Percentiles rank a stretch among this genome's conserved stretches.
Conservation (phyloP, 2,888 invertebrate species). For the Ashinkailepas kermadecensis region DNA sequence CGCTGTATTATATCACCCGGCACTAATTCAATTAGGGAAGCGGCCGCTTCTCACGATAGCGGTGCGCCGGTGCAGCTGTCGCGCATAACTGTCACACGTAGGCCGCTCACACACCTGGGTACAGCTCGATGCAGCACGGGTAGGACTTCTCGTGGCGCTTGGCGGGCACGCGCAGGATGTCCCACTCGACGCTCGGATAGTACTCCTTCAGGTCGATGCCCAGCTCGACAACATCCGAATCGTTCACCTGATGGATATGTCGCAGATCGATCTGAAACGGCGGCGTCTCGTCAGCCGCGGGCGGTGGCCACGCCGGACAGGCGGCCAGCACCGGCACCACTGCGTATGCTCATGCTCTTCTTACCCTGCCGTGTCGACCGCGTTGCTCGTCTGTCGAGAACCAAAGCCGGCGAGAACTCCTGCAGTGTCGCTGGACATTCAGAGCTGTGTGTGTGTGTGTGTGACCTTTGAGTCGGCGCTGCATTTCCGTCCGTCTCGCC, state of each 20-base stretch:
- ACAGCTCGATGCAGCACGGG: constrained; percentile 91
- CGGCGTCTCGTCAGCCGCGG: too few relatives aligned
- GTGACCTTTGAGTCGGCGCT: too few relatives aligned
- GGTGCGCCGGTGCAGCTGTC: neutral
- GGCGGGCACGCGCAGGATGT: constrained; percentile 82
- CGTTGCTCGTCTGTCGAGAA: too few relatives aligned
- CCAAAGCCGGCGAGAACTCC: too few relatives aligned
- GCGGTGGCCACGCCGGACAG: too few relatives aligned
- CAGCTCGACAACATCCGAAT: constrained; percentile 71
- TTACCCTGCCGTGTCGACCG: too few relatives aligned
- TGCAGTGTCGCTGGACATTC: too few relatives aligned
- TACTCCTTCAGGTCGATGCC: constrained; percentile 86
- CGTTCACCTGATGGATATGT: constrained; percentile 77
- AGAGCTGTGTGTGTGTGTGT: too few relatives aligned
- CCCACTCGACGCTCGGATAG: constrained; percentile 91
- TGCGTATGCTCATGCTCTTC: too few relatives aligned
- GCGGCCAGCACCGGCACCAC: too few relatives aligned
- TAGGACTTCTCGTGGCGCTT: constrained; percentile 85
- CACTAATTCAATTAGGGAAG: neutral
- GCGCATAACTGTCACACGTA: neutral
- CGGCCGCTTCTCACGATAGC: neutral
- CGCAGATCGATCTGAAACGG: constrained; percentile 71
- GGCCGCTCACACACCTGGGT: constrained; percentile 56
- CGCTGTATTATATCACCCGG: neutral
- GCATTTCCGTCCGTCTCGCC: too few relatives aligned